Percentiles rank a stretch among this genome's conserved stretches.
Conservation (phyloP, 1,140 invertebrate species). For the Drepana arcuata region DNA sequence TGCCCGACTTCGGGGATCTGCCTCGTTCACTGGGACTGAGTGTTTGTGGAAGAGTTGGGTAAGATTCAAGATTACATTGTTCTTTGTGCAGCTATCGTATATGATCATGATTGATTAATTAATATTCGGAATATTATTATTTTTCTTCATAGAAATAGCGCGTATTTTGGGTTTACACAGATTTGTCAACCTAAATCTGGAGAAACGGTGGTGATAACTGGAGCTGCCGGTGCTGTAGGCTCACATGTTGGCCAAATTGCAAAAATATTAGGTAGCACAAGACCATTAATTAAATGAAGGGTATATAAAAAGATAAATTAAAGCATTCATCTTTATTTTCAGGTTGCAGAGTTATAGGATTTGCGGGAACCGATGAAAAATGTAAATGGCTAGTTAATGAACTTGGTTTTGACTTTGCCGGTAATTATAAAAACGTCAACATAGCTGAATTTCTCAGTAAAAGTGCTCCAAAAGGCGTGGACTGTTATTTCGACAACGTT, state of each 20-base stretch:
- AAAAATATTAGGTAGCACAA: conserved; percentile 77
- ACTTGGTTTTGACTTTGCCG: conserved; percentile 78
- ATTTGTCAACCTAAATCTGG: conserved; percentile 78
- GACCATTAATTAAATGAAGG: too few relatives aligned
- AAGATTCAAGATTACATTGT: too few relatives aligned
- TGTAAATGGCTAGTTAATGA: conserved; percentile 77
- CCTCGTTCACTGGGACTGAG: conserved; percentile 72
- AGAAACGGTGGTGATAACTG: conserved; percentile 78
- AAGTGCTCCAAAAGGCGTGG: conserved; percentile 76
- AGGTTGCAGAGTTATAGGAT: conserved; percentile 81
- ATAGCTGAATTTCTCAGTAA: conserved; percentile 71
- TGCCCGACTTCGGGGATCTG: conserved; percentile 71
- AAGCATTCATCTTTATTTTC: conserved; percentile 6
- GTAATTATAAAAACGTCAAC: conserved; percentile 80
- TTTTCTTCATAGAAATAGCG: conserved; percentile 74
- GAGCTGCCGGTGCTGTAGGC: conserved; percentile 79
- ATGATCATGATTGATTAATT: too few relatives aligned
- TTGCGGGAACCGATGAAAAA: conserved; percentile 80
- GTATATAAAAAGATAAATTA: too few relatives aligned
- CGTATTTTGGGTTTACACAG: conserved; percentile 82
- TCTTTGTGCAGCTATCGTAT: too few relatives aligned
- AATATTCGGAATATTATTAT: too few relatives aligned
- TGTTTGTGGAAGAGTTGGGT: conserved; percentile 76
- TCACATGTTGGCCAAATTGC: conserved; percentile 82
- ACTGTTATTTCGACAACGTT: conserved; percentile 83